Evolutionary conservation across 2,113 vertebrate species (phyloP), one percentile per base, ranked within the genome.

Genomic region (Syrmaticus mikado): DNA sequence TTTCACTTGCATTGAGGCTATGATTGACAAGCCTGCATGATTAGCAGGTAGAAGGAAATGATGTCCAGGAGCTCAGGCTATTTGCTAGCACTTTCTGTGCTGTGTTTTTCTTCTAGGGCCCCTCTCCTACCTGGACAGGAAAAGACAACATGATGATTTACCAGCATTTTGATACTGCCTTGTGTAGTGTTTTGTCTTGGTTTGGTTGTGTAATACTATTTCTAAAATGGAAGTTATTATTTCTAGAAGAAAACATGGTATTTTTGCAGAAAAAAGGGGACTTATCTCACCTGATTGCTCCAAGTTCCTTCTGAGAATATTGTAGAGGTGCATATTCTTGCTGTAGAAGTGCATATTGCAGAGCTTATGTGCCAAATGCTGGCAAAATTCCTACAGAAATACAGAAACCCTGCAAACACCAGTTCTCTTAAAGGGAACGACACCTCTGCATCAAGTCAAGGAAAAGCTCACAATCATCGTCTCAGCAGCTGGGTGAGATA

Each of bases 401-500:
- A 38, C 50, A 41, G n/a, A 70, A 89, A 32, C n/a, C 25, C 66
- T 58, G 62, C 21, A 64, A 66, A 36, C 62, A 30, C 14, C 2
- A 3, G 10, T 17, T 55, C 34, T 43, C 25, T 28, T 22, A 38
- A 76, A 78, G 75, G 19, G 11, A 64, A 20, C 34, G 50, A 19
- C 20, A 67, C 38, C 60, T 25, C 22, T 77, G 50, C 64, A 73
- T 60, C 80, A 46, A 55, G 36, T 20, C 87, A 90, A 83, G 60
- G 89, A 65, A 86, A 85, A 88, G 81, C 68, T 73, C 60, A 46
- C 24, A 80, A 46, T 74, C 68, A 74, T 80, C 25, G 5, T 83
- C 52, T 60, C 73, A 86, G 87, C 77, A 84, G 64, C 68, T 81
- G 48, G 46, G 65, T 86, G 73, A 94, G 68, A n/a, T 80, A 91